Percentiles rank a stretch among this genome's conserved stretches.
These are phyloP conservation scores for Callospermophilus lateralis DNA, from an alignment of 2,113 vertebrate genomes.

Conservation along the genomic window DNA sequence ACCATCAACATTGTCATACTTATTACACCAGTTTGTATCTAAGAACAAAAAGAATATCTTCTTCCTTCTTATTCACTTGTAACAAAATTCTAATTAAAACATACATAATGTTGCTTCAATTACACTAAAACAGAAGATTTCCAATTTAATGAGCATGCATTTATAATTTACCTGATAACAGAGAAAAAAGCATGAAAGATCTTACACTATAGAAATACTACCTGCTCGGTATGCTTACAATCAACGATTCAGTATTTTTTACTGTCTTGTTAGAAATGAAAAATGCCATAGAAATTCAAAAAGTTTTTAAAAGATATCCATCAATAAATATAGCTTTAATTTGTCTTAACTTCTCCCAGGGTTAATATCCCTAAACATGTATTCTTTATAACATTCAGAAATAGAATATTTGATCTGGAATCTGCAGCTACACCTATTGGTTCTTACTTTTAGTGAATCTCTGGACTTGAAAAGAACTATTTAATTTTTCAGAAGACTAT, in stretches of 20 bases:
- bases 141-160: not conserved
- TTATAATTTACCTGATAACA: not conserved
- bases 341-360: conserved; percentile 11
- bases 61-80: conserved; percentile 7
- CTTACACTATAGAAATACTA: not conserved
- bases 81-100: conserved; percentile 14
- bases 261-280: not conserved
- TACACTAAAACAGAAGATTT: not conserved
- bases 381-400: not conserved
- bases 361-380: not conserved
- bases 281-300: not conserved
- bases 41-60: not conserved
- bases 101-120: not conserved
- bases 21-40: not conserved
- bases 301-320: not conserved
- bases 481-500: conserved; percentile 28
- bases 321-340: conserved; percentile 20
- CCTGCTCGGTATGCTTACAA: not conserved
- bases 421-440: not conserved
- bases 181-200: not conserved
- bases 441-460: not conserved
- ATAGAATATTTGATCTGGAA: not conserved
- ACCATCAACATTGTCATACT: not conserved
- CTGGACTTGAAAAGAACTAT: not conserved
- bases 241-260: not conserved